These are phyloP conservation scores for Phaetusa simplex DNA, from an alignment of 2,113 vertebrate species.

Conservation along the genomic window DNA sequence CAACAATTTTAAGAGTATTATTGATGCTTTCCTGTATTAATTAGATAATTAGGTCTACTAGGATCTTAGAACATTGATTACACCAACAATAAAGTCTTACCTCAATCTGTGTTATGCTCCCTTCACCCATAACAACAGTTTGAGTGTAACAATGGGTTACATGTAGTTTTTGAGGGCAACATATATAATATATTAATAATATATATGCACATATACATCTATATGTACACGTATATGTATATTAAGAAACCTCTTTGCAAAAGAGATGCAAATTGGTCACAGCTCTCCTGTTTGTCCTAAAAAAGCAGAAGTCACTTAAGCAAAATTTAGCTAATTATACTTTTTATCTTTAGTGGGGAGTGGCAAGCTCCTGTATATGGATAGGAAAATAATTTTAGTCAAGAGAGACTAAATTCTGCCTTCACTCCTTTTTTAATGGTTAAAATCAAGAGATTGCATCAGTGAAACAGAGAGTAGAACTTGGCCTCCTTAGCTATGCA, in stretches of 20 bases:
- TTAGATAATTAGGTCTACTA: background rate
- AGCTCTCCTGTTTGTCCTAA: background rate
- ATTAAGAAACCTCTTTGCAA: background rate
- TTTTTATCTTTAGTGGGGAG: background rate
- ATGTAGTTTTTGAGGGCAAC: background rate
- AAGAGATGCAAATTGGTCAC: background rate
- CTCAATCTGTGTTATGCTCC: background rate
- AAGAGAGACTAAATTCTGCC: background rate
- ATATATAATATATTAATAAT: background rate
- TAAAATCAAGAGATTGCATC: background rate
- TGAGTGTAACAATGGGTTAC: background rate
- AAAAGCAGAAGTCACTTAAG: background rate
- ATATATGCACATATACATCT: background rate
- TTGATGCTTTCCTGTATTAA: background rate
- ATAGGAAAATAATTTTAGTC: background rate
- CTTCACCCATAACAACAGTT: background rate
- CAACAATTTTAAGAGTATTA: background rate
- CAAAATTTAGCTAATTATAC: background rate
- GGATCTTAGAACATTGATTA: background rate
- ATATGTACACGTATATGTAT: accelerated
- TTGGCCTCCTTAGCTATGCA: background rate
- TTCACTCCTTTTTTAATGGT: background rate
- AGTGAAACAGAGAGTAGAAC: background rate
- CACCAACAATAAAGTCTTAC: background rate
- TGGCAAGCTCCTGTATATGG: background rate